Evolutionary conservation across 2,113 vertebrate genomes (phyloP).

Genomic region (Burhinus bistriatus): DNA sequence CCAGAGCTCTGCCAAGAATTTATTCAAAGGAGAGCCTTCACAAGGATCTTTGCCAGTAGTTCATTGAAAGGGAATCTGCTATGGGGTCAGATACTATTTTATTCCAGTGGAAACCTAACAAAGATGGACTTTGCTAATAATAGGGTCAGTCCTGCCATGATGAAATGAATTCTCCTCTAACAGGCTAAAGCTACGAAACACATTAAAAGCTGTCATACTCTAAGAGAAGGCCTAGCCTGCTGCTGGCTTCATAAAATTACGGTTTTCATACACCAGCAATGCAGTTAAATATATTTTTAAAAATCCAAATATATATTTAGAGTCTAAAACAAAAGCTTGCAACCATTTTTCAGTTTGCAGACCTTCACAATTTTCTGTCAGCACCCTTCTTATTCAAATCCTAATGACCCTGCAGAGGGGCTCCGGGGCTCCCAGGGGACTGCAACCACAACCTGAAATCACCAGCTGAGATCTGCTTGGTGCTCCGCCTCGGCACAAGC

Average conservation of each 20-base stretch:
- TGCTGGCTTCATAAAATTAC: not conserved
- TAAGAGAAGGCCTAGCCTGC: not conserved
- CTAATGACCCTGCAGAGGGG: fast-evolving
- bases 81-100: not conserved
- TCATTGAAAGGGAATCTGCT: constrained; percentile 23
- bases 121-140: not conserved
- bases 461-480: fast-evolving
- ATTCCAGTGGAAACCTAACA: constrained; percentile 15
- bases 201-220: not conserved
- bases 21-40: not conserved
- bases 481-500: not conserved
- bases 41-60: not conserved
- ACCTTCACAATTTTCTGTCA: not conserved
- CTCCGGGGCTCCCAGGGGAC: not conserved
- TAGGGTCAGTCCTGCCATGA: not conserved
- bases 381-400: not conserved
- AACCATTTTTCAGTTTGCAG: not conserved
- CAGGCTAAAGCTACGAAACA: not conserved
- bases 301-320: not conserved
- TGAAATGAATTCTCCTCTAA: not conserved
- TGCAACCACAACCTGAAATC: not conserved
- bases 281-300: not conserved
- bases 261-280: not conserved
- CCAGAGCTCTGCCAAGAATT: constrained; percentile 24
- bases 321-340: not conserved